Conservation (phyloP, 1,140 invertebrate species). For the Mamestra configurata region DNA sequence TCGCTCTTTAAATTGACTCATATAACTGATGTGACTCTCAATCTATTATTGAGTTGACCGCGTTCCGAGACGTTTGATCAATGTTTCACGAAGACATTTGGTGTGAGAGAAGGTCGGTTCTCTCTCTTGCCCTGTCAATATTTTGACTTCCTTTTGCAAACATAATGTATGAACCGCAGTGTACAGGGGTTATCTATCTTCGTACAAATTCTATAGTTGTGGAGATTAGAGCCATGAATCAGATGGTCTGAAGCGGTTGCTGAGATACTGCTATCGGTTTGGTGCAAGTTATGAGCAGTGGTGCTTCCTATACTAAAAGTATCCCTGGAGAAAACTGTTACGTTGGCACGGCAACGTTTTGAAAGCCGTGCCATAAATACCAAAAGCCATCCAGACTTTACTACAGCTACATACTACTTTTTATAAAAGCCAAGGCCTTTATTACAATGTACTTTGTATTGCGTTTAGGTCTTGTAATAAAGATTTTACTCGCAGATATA, state of each 20-base stretch:
- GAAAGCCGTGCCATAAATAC: background rate
- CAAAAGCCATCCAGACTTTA: slow-evolving; percentile 3
- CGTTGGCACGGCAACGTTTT: background rate
- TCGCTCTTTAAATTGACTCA: slow-evolving; percentile 70
- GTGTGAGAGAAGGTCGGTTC: background rate
- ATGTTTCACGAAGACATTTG: slow-evolving; percentile 22
- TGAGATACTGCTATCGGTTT: slow-evolving; percentile 49
- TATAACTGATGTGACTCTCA: slow-evolving; percentile 50
- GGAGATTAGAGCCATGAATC: slow-evolving; percentile 77
- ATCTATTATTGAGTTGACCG: slow-evolving; percentile 30
- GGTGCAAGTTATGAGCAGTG: slow-evolving; percentile 50
- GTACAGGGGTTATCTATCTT: slow-evolving; percentile 61
- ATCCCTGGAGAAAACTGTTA: background rate
- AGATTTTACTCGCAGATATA: background rate
- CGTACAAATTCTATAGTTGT: slow-evolving; percentile 64
- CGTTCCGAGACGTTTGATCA: background rate
- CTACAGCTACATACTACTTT: background rate
- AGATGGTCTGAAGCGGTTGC: slow-evolving; percentile 63
- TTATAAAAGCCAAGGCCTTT: background rate
- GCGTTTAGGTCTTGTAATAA: background rate
- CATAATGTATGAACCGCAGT: slow-evolving; percentile 35
- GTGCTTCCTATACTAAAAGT: background rate
- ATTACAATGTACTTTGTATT: background rate
- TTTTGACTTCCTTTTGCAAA: slow-evolving; percentile 46
- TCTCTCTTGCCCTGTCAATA: slow-evolving; percentile 12